A percentile compares a stretch with the other conserved stretches of the same genome.
These are phyloP conservation scores for Meteorus sp. DNA, from an alignment of 1,140 invertebrate species.

Conservation along the genomic window DNA sequence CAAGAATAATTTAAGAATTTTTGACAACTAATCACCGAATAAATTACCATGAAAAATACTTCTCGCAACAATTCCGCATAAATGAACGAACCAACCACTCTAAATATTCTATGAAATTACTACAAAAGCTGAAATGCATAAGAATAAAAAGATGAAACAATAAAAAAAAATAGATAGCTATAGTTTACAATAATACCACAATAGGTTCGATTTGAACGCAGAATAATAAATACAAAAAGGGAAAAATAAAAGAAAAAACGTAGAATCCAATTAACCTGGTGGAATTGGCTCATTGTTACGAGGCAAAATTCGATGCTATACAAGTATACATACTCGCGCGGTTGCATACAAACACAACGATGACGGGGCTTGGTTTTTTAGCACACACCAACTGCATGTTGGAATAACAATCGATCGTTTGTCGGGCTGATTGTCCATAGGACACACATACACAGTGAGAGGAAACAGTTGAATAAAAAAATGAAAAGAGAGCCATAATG, in stretches of 20 bases:
- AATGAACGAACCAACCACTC: no score
- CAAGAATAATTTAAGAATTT: no score
- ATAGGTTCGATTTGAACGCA: constrained; percentile 24
- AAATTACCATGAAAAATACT: no score
- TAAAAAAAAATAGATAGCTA: constrained; percentile 1
- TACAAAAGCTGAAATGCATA: no score
- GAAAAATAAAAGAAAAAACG: no score
- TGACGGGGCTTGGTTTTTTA: constrained; percentile 31
- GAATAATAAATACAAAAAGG: constrained; percentile 13
- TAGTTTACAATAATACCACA: no score
- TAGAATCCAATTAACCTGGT: constrained; percentile 29
- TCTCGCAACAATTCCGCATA: no score
- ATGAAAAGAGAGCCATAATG: not conserved
- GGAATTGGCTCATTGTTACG: constrained; percentile 29
- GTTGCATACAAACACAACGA: no score
- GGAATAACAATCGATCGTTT: constrained; percentile 30
- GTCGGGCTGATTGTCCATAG: constrained; percentile 24
- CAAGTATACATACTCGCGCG: no score
- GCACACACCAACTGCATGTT: constrained; percentile 16
- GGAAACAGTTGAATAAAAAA: not conserved
- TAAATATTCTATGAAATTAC: no score
- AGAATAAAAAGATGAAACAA: not conserved
- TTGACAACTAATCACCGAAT: no score
- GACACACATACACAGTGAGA: constrained; percentile 19
- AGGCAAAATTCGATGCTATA: constrained; percentile 24